Conservation (phyloP, 2,888 invertebrate species). For the Rotaria magnacalcarata region DNA sequence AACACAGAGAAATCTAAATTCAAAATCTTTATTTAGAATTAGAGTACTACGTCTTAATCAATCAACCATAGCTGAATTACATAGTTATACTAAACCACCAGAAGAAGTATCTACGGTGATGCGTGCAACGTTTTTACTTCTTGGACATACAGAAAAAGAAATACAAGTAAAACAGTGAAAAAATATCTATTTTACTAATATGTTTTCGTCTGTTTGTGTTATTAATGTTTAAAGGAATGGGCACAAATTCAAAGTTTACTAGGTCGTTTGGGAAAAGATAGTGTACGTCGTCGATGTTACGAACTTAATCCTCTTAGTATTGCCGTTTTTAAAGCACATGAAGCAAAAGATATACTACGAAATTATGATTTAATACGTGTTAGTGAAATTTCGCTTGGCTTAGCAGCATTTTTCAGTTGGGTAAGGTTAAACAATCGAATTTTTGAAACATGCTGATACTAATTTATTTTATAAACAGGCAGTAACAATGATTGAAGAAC, state of each 20-base stretch:
- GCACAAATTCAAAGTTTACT: slow-evolving; percentile 21
- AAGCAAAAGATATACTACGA: slow-evolving; percentile 29
- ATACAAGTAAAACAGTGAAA: background rate
- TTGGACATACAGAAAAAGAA: slow-evolving; percentile 19
- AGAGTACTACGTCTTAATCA: background rate
- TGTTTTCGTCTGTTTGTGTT: background rate
- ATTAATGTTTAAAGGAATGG: background rate
- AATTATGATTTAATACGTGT: slow-evolving; percentile 35
- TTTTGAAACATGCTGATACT: background rate
- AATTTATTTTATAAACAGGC: background rate
- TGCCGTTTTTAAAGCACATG: background rate
- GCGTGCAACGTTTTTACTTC: background rate
- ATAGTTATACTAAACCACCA: slow-evolving; percentile 24
- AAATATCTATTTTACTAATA: too few relatives aligned
- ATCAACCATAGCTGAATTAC: slow-evolving; percentile 28
- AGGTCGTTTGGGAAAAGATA: slow-evolving; percentile 28
- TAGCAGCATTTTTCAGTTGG: slow-evolving; percentile 18
- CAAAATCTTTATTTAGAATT: background rate
- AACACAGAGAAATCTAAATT: background rate
- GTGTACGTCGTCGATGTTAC: slow-evolving; percentile 25
- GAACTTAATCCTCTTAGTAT: slow-evolving; percentile 5
- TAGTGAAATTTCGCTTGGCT: slow-evolving; percentile 9
- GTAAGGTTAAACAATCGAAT: background rate
- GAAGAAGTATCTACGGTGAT: background rate
- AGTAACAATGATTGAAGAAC: slow-evolving; percentile 35